Evolutionary conservation across 2,113 vertebrate genomes (phyloP).

Genomic region (Podilymbus podiceps): DNA sequence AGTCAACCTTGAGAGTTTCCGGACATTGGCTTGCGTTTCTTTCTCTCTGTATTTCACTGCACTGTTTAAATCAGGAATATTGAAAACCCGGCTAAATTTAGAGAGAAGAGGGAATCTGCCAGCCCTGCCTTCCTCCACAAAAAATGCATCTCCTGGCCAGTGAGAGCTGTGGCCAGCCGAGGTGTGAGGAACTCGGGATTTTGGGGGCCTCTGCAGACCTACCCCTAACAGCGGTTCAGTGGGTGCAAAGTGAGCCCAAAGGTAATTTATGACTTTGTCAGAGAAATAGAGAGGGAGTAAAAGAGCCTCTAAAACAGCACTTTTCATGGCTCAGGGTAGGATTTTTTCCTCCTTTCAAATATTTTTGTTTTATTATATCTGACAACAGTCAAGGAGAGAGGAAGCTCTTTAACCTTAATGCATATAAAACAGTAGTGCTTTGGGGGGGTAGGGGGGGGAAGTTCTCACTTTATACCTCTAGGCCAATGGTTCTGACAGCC

Average conservation of each 20-base stretch:
- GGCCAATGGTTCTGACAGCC: not conserved
- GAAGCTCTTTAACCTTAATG: conserved; percentile 29
- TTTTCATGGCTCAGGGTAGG: not conserved
- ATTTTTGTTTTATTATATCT: conserved; percentile 37
- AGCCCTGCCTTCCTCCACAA: not conserved
- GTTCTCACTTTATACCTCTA: not conserved
- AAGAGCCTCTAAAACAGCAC: not conserved
- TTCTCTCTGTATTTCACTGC: not conserved
- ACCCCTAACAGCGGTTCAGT: not conserved
- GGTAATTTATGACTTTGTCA: not conserved
- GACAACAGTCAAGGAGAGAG: conserved; percentile 5
- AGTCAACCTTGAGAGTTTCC: not conserved
- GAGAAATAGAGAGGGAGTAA: not conserved
- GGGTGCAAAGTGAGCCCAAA: not conserved
- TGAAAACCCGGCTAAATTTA: not conserved
- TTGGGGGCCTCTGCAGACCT: not conserved
- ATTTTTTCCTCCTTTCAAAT: not conserved
- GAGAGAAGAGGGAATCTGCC: not conserved
- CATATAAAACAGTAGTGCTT: conserved; percentile 28
- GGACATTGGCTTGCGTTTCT: not conserved
- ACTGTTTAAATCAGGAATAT: not conserved
- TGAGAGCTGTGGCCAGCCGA: not conserved
- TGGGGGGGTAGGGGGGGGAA: too few species aligned
- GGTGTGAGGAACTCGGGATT: fast-evolving
- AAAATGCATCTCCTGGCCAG: not conserved